A percentile compares a stretch with the other conserved stretches of the same genome.
phyloP scores from a whole-genome alignment of 2,797 vertebrate genomes.

The Ctenosaura bakeri region DNA sequence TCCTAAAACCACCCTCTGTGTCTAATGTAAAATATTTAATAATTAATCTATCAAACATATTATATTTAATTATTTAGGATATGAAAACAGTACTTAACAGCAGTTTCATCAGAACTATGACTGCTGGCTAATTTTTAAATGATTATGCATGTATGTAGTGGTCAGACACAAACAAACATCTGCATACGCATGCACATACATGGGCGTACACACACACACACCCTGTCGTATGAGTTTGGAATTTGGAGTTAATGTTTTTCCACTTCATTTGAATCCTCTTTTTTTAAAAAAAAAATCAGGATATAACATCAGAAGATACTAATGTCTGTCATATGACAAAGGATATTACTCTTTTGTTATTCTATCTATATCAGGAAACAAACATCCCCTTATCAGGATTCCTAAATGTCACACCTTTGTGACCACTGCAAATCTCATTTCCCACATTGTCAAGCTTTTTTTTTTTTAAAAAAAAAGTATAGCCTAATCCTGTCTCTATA shows the following conservation, averaged over 20 bases:
- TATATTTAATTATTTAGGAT: slow-evolving; percentile 55
- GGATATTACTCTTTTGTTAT: slow-evolving; percentile 51
- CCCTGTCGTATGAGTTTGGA: slow-evolving; percentile 22
- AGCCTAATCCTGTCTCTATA: slow-evolving; percentile 15
- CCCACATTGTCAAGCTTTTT: slow-evolving; percentile 25
- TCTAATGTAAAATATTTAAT: slow-evolving; percentile 72
- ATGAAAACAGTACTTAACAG: slow-evolving; percentile 48
- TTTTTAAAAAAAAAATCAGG: background rate
- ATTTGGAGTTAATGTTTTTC: slow-evolving; percentile 32
- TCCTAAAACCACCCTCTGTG: slow-evolving; percentile 52
- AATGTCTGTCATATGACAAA: slow-evolving; percentile 42
- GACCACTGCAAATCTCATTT: slow-evolving; percentile 53
- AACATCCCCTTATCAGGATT: slow-evolving; percentile 59
- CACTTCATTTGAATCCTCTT: slow-evolving; percentile 49
- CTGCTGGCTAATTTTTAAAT: slow-evolving; percentile 32
- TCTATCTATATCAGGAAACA: slow-evolving; percentile 54
- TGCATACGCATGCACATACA: too few relatives aligned
- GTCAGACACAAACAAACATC: background rate
- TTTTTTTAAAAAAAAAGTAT: slow-evolving; percentile 36
- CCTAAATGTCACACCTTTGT: slow-evolving; percentile 50
- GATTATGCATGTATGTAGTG: background rate
- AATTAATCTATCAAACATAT: slow-evolving; percentile 64
- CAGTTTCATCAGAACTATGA: slow-evolving; percentile 48
- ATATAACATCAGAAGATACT: slow-evolving; percentile 51
- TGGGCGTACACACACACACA: background rate